Evolutionary conservation across 2,888 invertebrate species (phyloP).

Genomic region (Synanthedon vespiformis): DNA sequence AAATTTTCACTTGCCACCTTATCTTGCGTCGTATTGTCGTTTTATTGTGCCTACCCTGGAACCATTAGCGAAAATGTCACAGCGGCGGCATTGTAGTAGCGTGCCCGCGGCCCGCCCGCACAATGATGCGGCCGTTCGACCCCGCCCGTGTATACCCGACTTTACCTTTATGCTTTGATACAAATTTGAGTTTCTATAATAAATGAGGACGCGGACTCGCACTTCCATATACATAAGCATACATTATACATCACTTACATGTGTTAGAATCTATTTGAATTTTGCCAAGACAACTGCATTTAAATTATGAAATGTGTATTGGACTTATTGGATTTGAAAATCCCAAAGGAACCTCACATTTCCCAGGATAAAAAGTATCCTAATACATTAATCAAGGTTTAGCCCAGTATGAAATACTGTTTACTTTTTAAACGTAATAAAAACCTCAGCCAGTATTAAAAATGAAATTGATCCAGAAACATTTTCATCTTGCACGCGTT

Average conservation of each 20-base stretch:
- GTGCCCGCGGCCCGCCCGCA: slow-evolving; percentile 52
- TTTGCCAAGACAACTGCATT: slow-evolving; percentile 6
- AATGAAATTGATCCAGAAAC: no score
- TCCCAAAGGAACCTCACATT: no score
- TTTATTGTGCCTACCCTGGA: slow-evolving; percentile 68
- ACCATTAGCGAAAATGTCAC: slow-evolving; percentile 71
- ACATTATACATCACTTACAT: slow-evolving; percentile 21
- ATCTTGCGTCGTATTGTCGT: slow-evolving; percentile 67
- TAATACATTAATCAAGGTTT: no score
- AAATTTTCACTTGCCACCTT: slow-evolving; percentile 69
- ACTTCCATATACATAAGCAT: slow-evolving; percentile 23
- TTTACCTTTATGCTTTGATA: slow-evolving; percentile 60
- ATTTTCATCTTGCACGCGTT: no score
- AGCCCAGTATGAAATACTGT: no score
- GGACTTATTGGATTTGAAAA: no score
- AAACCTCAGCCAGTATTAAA: no score
- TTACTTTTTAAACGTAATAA: no score
- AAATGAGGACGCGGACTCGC: slow-evolving; percentile 41
- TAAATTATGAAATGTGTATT: neutral
- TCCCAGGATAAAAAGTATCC: no score
- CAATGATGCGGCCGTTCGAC: slow-evolving; percentile 62
- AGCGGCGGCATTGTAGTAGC: slow-evolving; percentile 62
- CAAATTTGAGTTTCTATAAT: slow-evolving; percentile 63
- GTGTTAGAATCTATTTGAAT: slow-evolving; percentile 21
- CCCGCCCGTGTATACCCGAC: slow-evolving; percentile 45